Conservation (phyloP, 2,113 vertebrate genomes). For the Heterochromis multidens region DNA sequence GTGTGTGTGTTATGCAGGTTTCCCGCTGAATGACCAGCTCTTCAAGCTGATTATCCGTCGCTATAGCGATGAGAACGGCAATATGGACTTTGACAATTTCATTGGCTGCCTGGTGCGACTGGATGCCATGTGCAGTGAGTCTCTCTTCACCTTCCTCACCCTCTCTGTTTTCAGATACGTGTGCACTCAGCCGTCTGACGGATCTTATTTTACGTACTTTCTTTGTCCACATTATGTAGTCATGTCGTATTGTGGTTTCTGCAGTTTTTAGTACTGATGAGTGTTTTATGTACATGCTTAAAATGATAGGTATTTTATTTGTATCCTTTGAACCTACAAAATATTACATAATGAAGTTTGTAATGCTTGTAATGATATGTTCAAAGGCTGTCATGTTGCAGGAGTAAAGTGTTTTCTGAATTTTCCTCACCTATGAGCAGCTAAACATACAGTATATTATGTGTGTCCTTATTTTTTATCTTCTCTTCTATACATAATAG, state of each 20-base stretch:
- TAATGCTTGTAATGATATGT: neutral
- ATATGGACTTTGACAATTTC: slow-evolving; percentile 92
- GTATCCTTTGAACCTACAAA: too few relatives aligned
- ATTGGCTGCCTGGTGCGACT: slow-evolving; percentile 89
- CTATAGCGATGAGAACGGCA: slow-evolving; percentile 76
- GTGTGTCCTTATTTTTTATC: neutral
- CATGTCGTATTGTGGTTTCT: too few relatives aligned
- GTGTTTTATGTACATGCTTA: too few relatives aligned
- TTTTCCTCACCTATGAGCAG: neutral
- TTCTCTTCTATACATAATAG: fast-evolving
- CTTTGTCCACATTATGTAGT: too few relatives aligned
- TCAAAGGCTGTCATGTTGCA: neutral
- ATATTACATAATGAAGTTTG: neutral
- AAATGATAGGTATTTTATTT: too few relatives aligned
- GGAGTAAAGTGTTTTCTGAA: too few relatives aligned
- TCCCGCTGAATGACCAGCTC: slow-evolving; percentile 83
- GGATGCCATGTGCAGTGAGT: slow-evolving; percentile 93
- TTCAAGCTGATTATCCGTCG: slow-evolving; percentile 78
- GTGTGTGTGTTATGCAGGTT: slow-evolving; percentile 71
- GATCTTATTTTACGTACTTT: neutral
- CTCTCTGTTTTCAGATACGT: fast-evolving
- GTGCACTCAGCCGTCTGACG: neutral
- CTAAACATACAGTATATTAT: neutral
- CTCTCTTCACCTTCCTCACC: neutral
- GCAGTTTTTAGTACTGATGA: too few relatives aligned